A percentile compares a stretch with the other conserved stretches of the same genome.
Evolutionary conservation across 1,140 invertebrate genomes (phyloP).

Genomic region (Rhyzopertha dominica): DNA sequence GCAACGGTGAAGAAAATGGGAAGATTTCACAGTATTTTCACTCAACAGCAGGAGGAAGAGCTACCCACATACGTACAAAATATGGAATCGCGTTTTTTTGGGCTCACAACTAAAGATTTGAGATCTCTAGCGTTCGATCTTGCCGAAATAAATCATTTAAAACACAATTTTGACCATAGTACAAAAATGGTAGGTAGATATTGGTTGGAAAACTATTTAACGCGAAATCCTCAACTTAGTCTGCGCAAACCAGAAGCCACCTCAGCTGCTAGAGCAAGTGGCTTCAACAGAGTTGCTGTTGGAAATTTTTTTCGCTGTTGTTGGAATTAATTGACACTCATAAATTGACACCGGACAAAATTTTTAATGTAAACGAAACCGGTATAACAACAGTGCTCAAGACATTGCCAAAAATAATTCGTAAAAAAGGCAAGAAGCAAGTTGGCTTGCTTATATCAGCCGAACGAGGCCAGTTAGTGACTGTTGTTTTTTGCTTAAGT

Average conservation of each 20-base stretch:
- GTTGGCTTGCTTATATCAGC: conserved; percentile 33
- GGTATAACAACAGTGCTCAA: conserved; percentile 20
- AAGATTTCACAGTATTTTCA: too few relatives aligned
- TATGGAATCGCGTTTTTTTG: conserved; percentile 31
- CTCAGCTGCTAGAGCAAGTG: conserved; percentile 29
- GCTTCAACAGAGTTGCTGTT: conserved; percentile 31
- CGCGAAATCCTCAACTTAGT: conserved; percentile 33
- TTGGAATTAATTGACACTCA: too few relatives aligned
- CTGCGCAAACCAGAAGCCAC: conserved; percentile 34
- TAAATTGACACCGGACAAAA: conserved; percentile 33
- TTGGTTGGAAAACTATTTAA: conserved; percentile 31
- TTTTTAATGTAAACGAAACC: conserved; percentile 43
- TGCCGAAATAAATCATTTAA: conserved; percentile 32
- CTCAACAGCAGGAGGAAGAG: conserved; percentile 24
- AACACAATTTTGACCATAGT: conserved; percentile 13
- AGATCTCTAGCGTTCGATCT: conserved; percentile 22
- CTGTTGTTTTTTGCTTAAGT: conserved; percentile 39
- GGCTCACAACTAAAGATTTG: conserved; percentile 22
- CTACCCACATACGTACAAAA: conserved; percentile 27
- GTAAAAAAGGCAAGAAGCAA: conserved; percentile 36
- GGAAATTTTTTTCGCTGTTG: conserved; percentile 24
- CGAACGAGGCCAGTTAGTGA: conserved; percentile 43
- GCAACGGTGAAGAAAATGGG: too few relatives aligned
- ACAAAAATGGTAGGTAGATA: conserved; percentile 12
- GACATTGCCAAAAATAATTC: conserved; percentile 33